Percentiles rank a stretch among this genome's conserved stretches.
Evolutionary conservation across 2,113 vertebrate genomes (phyloP).

Genomic region (Callocephalon fimbriatum): DNA sequence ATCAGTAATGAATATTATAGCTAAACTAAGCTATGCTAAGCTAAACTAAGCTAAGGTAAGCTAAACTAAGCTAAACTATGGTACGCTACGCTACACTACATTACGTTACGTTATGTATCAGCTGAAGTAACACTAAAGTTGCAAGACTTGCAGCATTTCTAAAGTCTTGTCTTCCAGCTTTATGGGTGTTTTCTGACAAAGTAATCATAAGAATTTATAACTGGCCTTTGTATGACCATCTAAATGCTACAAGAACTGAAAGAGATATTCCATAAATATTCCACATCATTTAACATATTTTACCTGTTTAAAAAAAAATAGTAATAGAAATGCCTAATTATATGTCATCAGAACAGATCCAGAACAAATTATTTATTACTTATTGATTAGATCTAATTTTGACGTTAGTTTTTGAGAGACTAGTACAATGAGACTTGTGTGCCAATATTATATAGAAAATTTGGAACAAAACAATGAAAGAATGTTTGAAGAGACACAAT

Average conservation of each 20-base stretch:
- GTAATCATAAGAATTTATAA: slow-evolving; percentile 27
- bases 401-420: not conserved
- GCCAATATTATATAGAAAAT: not conserved
- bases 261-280: not conserved
- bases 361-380: not conserved
- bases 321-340: not conserved
- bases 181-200: not conserved
- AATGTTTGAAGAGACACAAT: not conserved
- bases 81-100: no score
- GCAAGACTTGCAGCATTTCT: not conserved
- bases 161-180: not conserved
- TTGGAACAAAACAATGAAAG: not conserved
- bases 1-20: not conserved
- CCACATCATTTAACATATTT: not conserved
- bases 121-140: not conserved
- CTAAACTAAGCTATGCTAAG: not conserved
- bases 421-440: not conserved
- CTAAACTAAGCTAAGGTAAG: not conserved
- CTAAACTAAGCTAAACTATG: no score
- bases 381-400: not conserved
- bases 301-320: not conserved
- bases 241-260: not conserved
- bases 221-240: not conserved
- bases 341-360: not conserved
- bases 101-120: not conserved